phyloP scores from a whole-genome alignment of 2,888 invertebrate genomes.

The Alviniconcha strummeri region DNA sequence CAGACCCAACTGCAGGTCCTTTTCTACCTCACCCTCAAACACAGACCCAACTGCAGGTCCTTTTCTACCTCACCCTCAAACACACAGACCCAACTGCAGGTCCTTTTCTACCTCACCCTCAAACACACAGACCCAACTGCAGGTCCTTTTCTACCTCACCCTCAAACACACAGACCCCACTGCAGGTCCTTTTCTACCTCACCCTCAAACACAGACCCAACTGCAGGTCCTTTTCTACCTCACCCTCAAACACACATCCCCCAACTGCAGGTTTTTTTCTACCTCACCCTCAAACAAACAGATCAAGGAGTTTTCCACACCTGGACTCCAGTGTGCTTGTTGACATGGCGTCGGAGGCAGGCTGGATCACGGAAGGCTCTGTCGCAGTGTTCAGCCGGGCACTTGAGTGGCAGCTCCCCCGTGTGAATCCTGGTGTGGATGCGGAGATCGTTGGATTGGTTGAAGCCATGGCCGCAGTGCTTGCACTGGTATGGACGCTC shows the following conservation, averaged over 20 bases:
- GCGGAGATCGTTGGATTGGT: conserved; percentile 29
- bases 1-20: too few relatives aligned
- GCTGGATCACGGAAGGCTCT: conserved; percentile 23
- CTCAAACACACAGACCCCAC: too few relatives aligned
- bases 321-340: conserved; percentile 27
- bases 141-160: too few relatives aligned
- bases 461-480: conserved; percentile 23
- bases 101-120: too few relatives aligned
- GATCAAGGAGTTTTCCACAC: neutral
- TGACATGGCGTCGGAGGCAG: conserved; percentile 23
- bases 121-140: too few relatives aligned
- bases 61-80: too few relatives aligned
- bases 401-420: conserved; percentile 24
- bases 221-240: too few relatives aligned
- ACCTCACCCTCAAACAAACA: neutral
- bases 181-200: neutral
- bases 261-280: neutral
- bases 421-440: conserved; percentile 26
- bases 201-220: neutral
- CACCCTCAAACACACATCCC: too few relatives aligned
- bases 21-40: too few relatives aligned
- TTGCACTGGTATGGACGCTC: conserved; percentile 19
- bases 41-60: too few relatives aligned
- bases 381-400: conserved; percentile 6
- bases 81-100: too few relatives aligned